These are phyloP conservation scores for Halichoerus grypus DNA, from an alignment of 2,113 vertebrate species.

Conservation along the genomic window DNA sequence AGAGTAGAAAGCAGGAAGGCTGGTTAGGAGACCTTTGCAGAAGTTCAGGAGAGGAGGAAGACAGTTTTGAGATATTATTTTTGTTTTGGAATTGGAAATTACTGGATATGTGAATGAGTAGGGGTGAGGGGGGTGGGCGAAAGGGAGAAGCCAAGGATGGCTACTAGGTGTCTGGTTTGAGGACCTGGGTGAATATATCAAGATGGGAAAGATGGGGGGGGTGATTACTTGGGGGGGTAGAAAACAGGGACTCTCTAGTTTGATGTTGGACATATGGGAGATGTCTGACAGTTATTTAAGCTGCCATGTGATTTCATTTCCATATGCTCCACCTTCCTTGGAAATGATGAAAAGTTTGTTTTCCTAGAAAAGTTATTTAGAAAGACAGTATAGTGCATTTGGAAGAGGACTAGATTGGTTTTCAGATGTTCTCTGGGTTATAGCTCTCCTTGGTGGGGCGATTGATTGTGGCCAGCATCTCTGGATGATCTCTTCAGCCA, in stretches of 20 bases:
- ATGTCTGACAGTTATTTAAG: neutral
- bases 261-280: neutral
- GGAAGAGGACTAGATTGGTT: neutral
- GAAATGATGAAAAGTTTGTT: neutral
- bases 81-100: slow-evolving; percentile 20
- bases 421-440: neutral
- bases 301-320: neutral
- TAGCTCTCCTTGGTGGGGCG: neutral
- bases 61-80: neutral
- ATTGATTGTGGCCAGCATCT: neutral
- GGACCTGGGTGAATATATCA: neutral
- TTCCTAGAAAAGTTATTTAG: neutral
- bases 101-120: neutral
- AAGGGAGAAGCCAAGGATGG: neutral
- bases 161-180: neutral
- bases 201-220: neutral
- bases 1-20: neutral
- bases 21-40: neutral
- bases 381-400: neutral
- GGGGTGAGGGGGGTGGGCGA: neutral
- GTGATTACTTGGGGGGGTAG: neutral
- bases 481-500: neutral
- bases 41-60: neutral
- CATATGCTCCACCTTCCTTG: neutral
- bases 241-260: neutral